Conservation (phyloP, 2,113 vertebrate genomes). For the sheep (Ovis aries) region DNA sequence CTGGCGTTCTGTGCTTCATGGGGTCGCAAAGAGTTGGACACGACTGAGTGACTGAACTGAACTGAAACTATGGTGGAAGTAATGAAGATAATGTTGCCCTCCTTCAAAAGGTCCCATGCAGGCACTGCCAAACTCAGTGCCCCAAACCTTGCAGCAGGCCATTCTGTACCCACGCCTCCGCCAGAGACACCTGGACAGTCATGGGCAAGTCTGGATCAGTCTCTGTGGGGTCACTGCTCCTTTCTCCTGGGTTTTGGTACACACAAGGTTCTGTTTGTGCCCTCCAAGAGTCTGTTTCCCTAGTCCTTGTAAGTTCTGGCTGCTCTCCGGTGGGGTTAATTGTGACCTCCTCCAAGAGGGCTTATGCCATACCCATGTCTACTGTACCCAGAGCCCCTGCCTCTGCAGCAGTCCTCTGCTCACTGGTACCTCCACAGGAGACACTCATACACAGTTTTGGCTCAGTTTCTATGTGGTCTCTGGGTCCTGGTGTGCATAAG, state of each 20-base stretch:
- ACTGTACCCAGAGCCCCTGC: background rate
- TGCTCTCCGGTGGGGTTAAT: background rate
- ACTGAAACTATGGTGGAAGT: background rate
- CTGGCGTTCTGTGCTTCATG: too few relatives aligned
- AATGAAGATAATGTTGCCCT: background rate
- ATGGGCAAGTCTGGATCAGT: accelerated
- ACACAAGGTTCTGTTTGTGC: background rate
- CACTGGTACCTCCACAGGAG: accelerated
- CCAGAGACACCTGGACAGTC: background rate
- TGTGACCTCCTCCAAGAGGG: background rate
- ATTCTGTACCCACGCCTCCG: accelerated
- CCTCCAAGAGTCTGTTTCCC: background rate
- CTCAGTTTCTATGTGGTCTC: background rate
- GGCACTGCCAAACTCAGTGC: background rate
- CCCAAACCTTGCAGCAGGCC: background rate
- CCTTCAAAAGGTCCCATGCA: background rate
- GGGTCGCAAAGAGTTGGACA: too few relatives aligned
- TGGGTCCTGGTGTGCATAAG: background rate
- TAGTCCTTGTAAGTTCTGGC: background rate
- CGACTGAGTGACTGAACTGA: too few relatives aligned
- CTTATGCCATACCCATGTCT: background rate
- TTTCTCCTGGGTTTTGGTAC: background rate
- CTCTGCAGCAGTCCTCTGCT: background rate
- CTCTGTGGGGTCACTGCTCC: background rate
- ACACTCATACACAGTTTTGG: background rate